These are phyloP conservation scores for Cantharis lateralis DNA, from an alignment of 2,888 invertebrate genomes.

Conservation along the genomic window DNA sequence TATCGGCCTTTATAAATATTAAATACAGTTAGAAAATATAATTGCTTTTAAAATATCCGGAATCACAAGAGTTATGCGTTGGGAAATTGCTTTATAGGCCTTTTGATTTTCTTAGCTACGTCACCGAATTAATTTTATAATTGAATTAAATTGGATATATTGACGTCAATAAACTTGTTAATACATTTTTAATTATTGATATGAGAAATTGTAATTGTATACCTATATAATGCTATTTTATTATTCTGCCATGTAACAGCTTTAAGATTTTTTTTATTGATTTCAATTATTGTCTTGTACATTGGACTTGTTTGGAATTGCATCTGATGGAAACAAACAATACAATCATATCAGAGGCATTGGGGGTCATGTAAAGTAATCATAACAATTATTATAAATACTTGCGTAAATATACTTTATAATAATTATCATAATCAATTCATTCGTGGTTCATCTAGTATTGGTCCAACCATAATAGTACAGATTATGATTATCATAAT, in stretches of 20 bases:
- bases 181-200: not conserved
- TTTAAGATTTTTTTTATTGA: not conserved
- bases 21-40: not conserved
- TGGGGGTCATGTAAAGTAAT: not conserved
- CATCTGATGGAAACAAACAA: not conserved
- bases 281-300: not conserved
- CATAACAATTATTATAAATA: not conserved
- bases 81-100: not conserved
- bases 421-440: not conserved
- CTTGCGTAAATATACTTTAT: not conserved
- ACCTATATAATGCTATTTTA: not conserved
- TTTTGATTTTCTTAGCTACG: not conserved
- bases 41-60: not conserved
- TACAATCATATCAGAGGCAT: not conserved
- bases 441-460: too few relatives aligned
- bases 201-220: not conserved
- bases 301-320: not conserved
- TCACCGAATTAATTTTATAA: not conserved
- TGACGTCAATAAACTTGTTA: not conserved
- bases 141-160: not conserved
- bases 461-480: too few relatives aligned
- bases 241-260: not conserved
- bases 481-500: too few relatives aligned
- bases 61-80: not conserved
- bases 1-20: not conserved